phyloP scores from a whole-genome alignment of 2,888 invertebrate species.

The Anorthoa munda region DNA sequence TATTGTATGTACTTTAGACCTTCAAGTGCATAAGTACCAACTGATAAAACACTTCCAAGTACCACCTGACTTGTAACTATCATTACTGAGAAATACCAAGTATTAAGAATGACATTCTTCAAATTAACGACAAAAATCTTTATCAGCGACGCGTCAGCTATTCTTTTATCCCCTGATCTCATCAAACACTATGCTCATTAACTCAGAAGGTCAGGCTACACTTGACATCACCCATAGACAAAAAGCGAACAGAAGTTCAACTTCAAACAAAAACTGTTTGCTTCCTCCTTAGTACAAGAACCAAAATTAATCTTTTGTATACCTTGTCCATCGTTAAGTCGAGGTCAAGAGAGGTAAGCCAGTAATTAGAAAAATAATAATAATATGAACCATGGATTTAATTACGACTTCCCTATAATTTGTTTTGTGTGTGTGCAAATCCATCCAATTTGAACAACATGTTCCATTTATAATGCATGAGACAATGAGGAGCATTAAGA shows the following conservation, averaged over 20 bases:
- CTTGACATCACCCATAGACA: conserved; percentile 74
- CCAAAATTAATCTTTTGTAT: neutral
- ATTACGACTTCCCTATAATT: no score
- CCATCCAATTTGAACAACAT: neutral
- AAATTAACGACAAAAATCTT: conserved; percentile 5
- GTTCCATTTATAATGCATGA: neutral
- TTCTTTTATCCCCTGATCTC: conserved; percentile 56
- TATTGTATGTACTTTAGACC: neutral
- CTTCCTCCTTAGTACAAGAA: no score
- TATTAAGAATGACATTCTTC: neutral
- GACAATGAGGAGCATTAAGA: neutral
- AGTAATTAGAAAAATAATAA: neutral
- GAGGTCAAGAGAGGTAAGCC: neutral
- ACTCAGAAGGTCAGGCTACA: conserved; percentile 76
- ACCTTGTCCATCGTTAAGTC: neutral
- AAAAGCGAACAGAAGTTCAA: conserved; percentile 43
- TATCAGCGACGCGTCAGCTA: conserved; percentile 25
- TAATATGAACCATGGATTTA: neutral
- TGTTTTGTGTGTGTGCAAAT: neutral
- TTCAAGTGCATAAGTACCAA: neutral
- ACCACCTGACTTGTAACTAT: conserved; percentile 5
- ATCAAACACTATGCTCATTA: conserved; percentile 59
- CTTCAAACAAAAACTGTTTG: neutral
- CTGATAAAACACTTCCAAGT: conserved; percentile 15
- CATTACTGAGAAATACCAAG: conserved; percentile 2